Conservation (phyloP, 2,888 invertebrate genomes). For the Athalia rosae region DNA sequence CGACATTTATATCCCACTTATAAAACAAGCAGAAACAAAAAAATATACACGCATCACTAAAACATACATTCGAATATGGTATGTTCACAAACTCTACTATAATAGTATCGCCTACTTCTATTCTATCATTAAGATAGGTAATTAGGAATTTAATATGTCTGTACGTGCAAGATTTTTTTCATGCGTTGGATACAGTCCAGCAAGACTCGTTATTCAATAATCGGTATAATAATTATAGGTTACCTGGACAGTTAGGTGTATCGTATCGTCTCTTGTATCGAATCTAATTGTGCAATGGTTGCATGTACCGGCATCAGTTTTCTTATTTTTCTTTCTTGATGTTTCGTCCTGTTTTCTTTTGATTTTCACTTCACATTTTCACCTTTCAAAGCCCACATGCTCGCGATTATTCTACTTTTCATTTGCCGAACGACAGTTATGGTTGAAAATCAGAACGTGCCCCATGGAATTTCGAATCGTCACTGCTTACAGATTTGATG, state of each 20-base stretch:
- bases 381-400: not conserved
- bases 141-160: constrained; percentile 10
- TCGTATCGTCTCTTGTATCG: too few species aligned
- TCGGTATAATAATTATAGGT: too few species aligned
- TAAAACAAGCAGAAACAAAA: too few species aligned
- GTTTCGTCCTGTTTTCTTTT: too few species aligned
- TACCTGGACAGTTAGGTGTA: too few species aligned
- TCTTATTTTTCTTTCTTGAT: too few species aligned
- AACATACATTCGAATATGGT: constrained; percentile 44
- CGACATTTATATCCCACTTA: too few species aligned
- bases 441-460: constrained; percentile 11
- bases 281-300: too few species aligned
- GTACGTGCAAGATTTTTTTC: not conserved
- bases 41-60: too few species aligned
- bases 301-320: too few species aligned
- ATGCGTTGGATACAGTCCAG: not conserved
- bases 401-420: not conserved
- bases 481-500: not conserved
- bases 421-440: not conserved
- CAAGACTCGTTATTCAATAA: too few species aligned
- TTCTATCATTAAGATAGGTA: not conserved
- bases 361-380: not conserved
- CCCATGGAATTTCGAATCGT: constrained; percentile 3
- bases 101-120: not conserved
- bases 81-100: constrained; percentile 52